phyloP scores from a whole-genome alignment of 2,113 vertebrate genomes.

The Thryonomys swinderianus region DNA sequence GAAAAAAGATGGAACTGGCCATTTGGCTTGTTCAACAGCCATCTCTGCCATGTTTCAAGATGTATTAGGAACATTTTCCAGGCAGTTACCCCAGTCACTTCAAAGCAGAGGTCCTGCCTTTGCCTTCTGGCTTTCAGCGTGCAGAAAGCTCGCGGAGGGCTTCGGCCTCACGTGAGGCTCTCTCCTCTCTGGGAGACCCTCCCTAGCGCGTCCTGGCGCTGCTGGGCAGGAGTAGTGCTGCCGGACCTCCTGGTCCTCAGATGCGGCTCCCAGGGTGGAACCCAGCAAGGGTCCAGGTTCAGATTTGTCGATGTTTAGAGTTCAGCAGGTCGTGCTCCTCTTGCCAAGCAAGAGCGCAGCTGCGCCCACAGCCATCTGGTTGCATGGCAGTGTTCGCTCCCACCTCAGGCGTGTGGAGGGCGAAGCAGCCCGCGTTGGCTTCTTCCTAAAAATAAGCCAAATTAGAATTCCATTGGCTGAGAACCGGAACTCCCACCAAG shows the following conservation, averaged over 20 bases:
- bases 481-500: background rate
- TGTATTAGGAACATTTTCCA: constrained; percentile 59
- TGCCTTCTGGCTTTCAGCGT: constrained; percentile 47
- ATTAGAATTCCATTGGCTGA: constrained; percentile 3
- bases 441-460: constrained; percentile 41
- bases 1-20: constrained; percentile 60
- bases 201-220: background rate
- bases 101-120: constrained; percentile 55
- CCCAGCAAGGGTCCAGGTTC: background rate
- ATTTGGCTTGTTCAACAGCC: constrained; percentile 57
- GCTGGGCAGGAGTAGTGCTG: background rate
- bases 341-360: background rate
- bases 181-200: background rate
- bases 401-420: background rate
- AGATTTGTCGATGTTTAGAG: background rate
- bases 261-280: background rate
- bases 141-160: background rate
- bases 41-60: background rate
- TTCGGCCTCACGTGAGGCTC: background rate
- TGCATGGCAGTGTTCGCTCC: background rate
- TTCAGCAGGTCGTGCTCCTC: background rate
- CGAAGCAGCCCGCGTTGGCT: background rate
- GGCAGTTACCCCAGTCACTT: constrained; percentile 48
- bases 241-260: background rate
- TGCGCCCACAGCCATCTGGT: background rate